Evolutionary conservation across 2,113 vertebrate species (phyloP), one percentile per base, ranked within the genome.

Genomic region (Salvator merianae): DNA sequence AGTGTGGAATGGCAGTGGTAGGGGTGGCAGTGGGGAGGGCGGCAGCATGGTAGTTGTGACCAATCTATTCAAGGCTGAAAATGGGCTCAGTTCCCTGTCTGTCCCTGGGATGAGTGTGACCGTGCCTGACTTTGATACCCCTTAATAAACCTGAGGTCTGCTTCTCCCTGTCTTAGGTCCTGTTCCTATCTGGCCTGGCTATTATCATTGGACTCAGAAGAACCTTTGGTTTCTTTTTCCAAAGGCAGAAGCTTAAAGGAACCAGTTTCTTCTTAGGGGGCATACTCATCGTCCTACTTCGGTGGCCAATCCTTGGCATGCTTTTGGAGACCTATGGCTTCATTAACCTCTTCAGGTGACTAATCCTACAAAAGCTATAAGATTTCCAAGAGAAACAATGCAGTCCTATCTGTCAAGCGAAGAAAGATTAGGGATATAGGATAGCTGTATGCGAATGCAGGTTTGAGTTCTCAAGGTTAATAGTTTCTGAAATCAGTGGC

Each of bases 281-380:
- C 0, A 93, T 98, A 43, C 0, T 93, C 10, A 84, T 98, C 0
- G 97, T 98, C n/a, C 94, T 99, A 14, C 90, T 97, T 88, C 92
- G 95, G 2, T 98, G 98, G 98, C 97, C 98, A 0, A 79, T 97
- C 34, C 93, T 97, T 81, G 98, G 98, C 14, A 98, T 99, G 97
- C 24, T 95, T 34, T 93, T 97, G 85, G 97, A 99, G 85, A 93
- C 86, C 84, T 99, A 99, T 0, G 98, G 98, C 30, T 98, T 98
- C 88, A 53, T 98, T 16, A 94, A 83, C 72, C 96, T 98, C 82
- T 98, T 99, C 96, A 97, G 92, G 98, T 98, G 89, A 24, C 88
- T 82, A 8, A 2, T 14, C 3, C 18, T 32, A 53, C 72, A 6
- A 4, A 40, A n/a, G 9, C 62, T 28, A 30, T 24, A 4, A 30